Conservation (phyloP, 2,113 vertebrate species). For the Eupsittula cactorum region DNA sequence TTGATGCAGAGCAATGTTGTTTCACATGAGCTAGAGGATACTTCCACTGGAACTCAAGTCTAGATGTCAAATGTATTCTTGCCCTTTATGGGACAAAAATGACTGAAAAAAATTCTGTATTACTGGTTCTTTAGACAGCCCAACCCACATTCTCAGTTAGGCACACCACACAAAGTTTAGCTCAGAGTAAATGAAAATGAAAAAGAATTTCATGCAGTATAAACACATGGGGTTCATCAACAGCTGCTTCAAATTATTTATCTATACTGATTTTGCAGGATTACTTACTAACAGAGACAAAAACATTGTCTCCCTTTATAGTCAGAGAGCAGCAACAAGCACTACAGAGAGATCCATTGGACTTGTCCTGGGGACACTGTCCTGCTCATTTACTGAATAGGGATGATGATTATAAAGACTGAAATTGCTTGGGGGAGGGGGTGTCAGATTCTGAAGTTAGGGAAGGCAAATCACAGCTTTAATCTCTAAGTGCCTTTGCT, state of each 20-base stretch:
- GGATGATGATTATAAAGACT: background rate
- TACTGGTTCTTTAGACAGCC: background rate
- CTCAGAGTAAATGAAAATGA: background rate
- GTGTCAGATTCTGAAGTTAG: background rate
- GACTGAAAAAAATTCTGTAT: background rate
- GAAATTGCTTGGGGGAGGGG: background rate
- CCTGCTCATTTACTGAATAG: background rate
- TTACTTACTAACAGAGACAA: background rate
- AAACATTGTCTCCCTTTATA: background rate
- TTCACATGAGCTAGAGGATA: background rate
- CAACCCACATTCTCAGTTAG: background rate
- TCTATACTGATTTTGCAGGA: background rate
- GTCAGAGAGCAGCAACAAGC: background rate
- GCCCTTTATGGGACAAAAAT: background rate
- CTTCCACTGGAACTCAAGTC: background rate
- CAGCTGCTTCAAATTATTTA: background rate
- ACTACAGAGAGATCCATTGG: fast-evolving
- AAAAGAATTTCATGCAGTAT: background rate
- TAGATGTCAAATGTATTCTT: fast-evolving
- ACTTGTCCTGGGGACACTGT: fast-evolving
- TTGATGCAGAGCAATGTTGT: background rate
- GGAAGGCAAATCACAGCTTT: background rate
- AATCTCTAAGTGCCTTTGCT: background rate
- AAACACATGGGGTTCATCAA: background rate
- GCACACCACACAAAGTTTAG: background rate